These are phyloP conservation scores for Elymnias hypermnestra DNA, from an alignment of 1,140 invertebrate species.

Conservation along the genomic window DNA sequence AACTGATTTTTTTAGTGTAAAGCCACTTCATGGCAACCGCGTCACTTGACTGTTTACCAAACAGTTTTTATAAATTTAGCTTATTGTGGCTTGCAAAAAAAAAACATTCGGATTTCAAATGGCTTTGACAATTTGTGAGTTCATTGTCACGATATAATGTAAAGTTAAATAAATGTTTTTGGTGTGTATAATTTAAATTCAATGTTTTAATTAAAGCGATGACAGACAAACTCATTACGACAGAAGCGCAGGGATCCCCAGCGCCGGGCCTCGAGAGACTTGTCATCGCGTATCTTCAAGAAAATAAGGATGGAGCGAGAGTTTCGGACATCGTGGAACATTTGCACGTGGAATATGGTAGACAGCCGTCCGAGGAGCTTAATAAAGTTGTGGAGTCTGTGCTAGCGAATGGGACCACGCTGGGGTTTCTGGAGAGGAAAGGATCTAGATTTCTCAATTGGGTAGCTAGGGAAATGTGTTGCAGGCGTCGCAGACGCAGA, in stretches of 20 bases:
- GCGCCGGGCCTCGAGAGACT: conserved; percentile 16
- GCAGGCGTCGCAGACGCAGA: conserved; percentile 13
- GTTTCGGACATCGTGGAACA: conserved; percentile 30
- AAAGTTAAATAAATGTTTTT: too few species aligned
- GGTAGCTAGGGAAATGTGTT: conserved; percentile 22
- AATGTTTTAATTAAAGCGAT: not conserved
- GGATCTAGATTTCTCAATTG: conserved; percentile 33
- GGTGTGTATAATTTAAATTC: too few species aligned
- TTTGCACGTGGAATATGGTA: conserved; percentile 18
- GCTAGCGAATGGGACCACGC: conserved; percentile 32
- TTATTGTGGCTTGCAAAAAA: too few species aligned
- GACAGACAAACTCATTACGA: not conserved
- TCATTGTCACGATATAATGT: too few species aligned
- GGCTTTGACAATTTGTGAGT: too few species aligned
- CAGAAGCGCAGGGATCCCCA: not conserved
- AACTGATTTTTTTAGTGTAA: too few species aligned
- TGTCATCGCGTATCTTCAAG: conserved; percentile 30
- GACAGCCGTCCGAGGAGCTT: conserved; percentile 20
- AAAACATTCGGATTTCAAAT: too few species aligned
- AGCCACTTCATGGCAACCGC: too few species aligned
- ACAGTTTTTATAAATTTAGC: too few species aligned
- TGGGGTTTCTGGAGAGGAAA: conserved; percentile 41
- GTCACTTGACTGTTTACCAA: too few species aligned
- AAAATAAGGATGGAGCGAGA: conserved; percentile 31
- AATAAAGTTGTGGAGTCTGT: conserved; percentile 26